phyloP scores from a whole-genome alignment of 2,888 invertebrate species.

The Andrena bucephala region DNA sequence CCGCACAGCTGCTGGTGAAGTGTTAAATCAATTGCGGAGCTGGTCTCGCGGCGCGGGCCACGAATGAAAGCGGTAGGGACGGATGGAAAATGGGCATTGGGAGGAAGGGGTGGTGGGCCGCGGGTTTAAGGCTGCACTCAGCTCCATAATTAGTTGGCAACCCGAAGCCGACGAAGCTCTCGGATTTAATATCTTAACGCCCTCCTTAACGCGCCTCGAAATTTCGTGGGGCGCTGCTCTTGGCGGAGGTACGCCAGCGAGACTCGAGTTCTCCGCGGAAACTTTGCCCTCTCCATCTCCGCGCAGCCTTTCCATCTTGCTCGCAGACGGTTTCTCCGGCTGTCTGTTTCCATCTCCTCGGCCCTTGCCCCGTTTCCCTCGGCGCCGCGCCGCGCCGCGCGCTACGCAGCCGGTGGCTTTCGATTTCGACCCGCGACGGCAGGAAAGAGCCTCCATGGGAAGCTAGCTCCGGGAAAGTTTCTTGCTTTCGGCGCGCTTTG shows the following conservation, averaged over 20 bases:
- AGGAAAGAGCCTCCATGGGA: neutral
- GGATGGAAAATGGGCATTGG: slow-evolving; percentile 27
- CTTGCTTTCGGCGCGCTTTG: slow-evolving; percentile 18
- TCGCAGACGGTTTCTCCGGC: slow-evolving; percentile 8
- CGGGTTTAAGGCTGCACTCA: slow-evolving; percentile 77
- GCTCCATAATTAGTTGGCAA: slow-evolving; percentile 80
- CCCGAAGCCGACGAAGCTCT: slow-evolving; percentile 74
- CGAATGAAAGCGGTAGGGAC: slow-evolving; percentile 16
- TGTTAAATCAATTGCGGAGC: slow-evolving; percentile 81
- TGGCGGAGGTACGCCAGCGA: slow-evolving; percentile 67
- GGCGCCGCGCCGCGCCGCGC: neutral
- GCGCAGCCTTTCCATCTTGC: slow-evolving; percentile 6
- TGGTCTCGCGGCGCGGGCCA: slow-evolving; percentile 39
- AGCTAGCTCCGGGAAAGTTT: slow-evolving; percentile 19
- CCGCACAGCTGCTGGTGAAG: slow-evolving; percentile 79
- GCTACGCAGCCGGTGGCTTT: slow-evolving; percentile 54
- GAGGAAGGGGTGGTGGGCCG: slow-evolving; percentile 11
- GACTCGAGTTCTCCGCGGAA: slow-evolving; percentile 65
- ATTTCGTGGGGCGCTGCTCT: slow-evolving; percentile 73
- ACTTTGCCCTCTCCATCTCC: slow-evolving; percentile 58
- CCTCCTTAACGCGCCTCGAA: slow-evolving; percentile 77
- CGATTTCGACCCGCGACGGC: slow-evolving; percentile 35
- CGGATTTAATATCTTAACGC: slow-evolving; percentile 81
- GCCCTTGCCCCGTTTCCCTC: neutral
- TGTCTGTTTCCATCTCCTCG: slow-evolving; percentile 2